Evolutionary conservation across 2,888 invertebrate species (phyloP), one percentile per base, ranked within the genome.

Genomic region (Drosophila borborema): DNA sequence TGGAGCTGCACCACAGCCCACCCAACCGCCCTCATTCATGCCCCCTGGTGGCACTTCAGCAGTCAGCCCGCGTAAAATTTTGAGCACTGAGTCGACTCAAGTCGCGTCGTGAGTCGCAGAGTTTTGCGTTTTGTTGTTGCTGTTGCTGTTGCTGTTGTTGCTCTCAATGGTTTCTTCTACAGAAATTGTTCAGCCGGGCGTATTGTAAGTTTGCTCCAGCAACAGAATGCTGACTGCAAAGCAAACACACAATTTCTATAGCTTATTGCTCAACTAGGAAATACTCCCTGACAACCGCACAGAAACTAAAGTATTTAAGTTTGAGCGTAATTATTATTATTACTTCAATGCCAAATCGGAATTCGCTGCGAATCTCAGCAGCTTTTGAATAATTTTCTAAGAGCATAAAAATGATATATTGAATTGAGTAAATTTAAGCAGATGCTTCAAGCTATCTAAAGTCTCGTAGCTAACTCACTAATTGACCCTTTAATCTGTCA

Each of bases 1-100:
- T 1, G 60, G 40, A 58, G 18, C 72, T 61, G 23, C 43, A 40
- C 66, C 9, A 3, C 0, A 5, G 3, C 18, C 45, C 14, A 14
- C 40, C 8, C 14, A 16, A 4, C 18, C 2, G 2, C 49, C 3
- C 20, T 10, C 43, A 31, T 8, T 18, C 18, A 14, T 14, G 20
- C 43, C 40, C 62, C 62, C 16, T 18, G 43, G 62, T 55, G 48
- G 40, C 80, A 84, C 82, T 82, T 80, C 78, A 78, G 78, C 73
- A 90, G 79, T 82, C 86, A 90, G 85, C 76, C 83, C 86, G 86
- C 89, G 88, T 77, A 81, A 82, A 90, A 89, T 85, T 86, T 82
- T 87, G 73, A 84, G 83, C 75, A 84, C 81, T 69, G 61, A 69
- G 65, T 62, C 60, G 75, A 65, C 63, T 84, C 55, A 66, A 79